These are phyloP conservation scores for Drosophila longiperda DNA, from an alignment of 2,888 invertebrate genomes.

Conservation along the genomic window DNA sequence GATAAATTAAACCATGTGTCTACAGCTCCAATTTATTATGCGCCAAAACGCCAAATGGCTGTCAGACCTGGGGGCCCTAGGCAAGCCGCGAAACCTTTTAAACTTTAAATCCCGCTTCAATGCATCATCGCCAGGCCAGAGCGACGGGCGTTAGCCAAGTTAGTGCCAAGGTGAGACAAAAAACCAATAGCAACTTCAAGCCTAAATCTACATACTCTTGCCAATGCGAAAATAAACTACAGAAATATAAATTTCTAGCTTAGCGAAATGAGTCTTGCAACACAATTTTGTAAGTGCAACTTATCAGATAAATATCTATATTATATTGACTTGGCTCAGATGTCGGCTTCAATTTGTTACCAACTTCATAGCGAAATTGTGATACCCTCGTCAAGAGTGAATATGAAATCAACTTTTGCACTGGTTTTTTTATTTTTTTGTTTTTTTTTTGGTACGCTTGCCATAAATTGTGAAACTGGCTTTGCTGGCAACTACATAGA, in stretches of 20 bases:
- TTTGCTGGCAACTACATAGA: slow-evolving; percentile 60
- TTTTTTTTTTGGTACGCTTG: slow-evolving; percentile 35
- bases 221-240: not conserved
- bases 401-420: slow-evolving; percentile 57
- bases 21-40: slow-evolving; percentile 77
- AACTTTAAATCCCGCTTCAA: slow-evolving; percentile 78
- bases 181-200: slow-evolving; percentile 5
- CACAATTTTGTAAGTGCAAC: not conserved
- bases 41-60: slow-evolving; percentile 79
- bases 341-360: not conserved
- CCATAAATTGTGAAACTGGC: slow-evolving; percentile 76
- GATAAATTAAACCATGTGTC: slow-evolving; percentile 78
- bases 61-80: slow-evolving; percentile 55
- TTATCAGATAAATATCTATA: not conserved
- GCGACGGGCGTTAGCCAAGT: slow-evolving; percentile 44
- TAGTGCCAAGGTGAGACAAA: slow-evolving; percentile 54
- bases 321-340: too few relatives aligned
- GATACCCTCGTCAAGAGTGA: not conserved
- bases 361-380: not conserved
- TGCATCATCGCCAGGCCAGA: slow-evolving; percentile 68
- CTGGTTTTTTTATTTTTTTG: slow-evolving; percentile 13
- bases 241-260: not conserved
- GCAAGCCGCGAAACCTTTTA: slow-evolving; percentile 75
- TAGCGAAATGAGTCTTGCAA: not conserved
- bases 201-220: not conserved